phyloP scores from a whole-genome alignment of 2,113 vertebrate species.

The Pterocles gutturalis region DNA sequence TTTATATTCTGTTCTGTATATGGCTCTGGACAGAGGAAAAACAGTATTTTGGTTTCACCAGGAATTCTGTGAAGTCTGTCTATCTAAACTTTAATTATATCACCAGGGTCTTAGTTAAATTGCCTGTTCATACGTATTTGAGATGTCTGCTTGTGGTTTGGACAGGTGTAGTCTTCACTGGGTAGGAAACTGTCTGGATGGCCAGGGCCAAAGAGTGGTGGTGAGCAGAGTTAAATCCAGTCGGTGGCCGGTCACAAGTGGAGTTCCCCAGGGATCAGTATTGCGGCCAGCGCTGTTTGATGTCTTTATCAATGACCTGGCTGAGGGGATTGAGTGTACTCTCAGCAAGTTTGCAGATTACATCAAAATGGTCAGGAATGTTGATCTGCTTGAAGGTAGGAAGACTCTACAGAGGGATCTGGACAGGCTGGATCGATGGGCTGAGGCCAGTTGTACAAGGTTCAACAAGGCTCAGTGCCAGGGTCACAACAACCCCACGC shows the following conservation, averaged over 20 bases:
- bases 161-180: too few species aligned
- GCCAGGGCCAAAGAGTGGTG: too few species aligned
- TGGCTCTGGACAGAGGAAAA: neutral
- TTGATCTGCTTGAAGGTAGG: neutral
- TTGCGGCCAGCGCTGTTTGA: neutral
- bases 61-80: neutral
- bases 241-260: neutral
- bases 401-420: too few species aligned
- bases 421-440: too few species aligned
- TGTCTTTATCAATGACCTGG: neutral
- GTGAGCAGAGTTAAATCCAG: too few species aligned
- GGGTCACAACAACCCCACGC: neutral
- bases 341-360: neutral
- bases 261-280: neutral
- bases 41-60: neutral
- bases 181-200: too few species aligned
- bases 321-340: accelerated
- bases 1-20: neutral
- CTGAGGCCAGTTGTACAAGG: accelerated
- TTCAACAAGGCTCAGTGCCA: neutral
- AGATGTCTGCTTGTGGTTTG: neutral
- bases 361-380: accelerated
- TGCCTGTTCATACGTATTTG: neutral
- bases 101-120: neutral
- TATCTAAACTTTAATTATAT: neutral